Evolutionary conservation across 2,113 vertebrate genomes (phyloP).

Genomic region (Pseudonaja textilis): DNA sequence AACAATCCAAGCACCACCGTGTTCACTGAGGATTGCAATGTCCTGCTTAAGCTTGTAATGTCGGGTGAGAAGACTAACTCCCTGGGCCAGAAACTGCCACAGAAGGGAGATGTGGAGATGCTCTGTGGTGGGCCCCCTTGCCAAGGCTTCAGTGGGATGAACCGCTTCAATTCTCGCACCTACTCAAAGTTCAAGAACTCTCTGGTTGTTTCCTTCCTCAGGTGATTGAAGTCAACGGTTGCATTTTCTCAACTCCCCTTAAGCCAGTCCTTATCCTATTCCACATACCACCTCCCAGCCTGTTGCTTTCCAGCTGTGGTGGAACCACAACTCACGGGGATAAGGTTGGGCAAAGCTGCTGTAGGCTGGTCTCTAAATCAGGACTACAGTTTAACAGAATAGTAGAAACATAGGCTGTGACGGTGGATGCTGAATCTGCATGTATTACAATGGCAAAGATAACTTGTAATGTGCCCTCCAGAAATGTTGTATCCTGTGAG

Average conservation of each 20-base stretch:
- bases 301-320: neutral
- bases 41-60: slow-evolving; percentile 94
- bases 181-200: slow-evolving; percentile 99
- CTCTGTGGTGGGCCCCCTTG: slow-evolving; percentile 92
- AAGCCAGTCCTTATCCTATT: neutral
- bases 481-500: neutral
- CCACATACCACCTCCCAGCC: neutral
- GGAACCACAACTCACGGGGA: neutral
- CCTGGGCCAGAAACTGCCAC: slow-evolving; percentile 88
- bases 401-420: neutral
- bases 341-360: neutral
- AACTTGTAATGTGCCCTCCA: neutral
- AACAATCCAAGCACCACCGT: slow-evolving; percentile 91
- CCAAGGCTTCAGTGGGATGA: slow-evolving; percentile 98
- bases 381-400: neutral
- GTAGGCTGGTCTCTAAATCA: neutral
- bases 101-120: slow-evolving; percentile 96
- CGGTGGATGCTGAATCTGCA: neutral
- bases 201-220: slow-evolving; percentile 94
- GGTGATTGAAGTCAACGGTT: slow-evolving; percentile 63
- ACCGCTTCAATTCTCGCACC: slow-evolving; percentile 96
- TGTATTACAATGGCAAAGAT: neutral
- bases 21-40: slow-evolving; percentile 96
- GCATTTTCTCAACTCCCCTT: neutral
- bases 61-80: slow-evolving; percentile 86